Conservation (phyloP, 2,113 vertebrate genomes). For the Ageneiosus marmoratus region DNA sequence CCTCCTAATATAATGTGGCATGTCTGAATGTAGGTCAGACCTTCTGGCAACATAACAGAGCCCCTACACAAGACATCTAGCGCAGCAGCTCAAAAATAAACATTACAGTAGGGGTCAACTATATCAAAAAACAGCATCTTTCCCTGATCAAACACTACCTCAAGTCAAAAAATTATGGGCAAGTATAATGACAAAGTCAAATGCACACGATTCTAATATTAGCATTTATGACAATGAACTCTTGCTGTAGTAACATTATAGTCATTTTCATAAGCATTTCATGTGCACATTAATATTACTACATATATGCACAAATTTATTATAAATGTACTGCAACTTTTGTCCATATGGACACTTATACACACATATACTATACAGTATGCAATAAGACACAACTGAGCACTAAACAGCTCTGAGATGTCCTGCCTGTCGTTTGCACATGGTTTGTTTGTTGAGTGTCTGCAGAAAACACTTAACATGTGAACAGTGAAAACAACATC, state of each 20-base stretch:
- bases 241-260: background rate
- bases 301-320: background rate
- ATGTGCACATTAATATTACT: background rate
- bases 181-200: background rate
- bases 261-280: background rate
- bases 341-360: background rate
- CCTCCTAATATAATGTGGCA: slow-evolving; percentile 53
- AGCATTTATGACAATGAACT: background rate
- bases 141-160: too few relatives aligned
- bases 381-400: background rate
- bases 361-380: too few relatives aligned
- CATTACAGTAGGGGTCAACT: slow-evolving; percentile 28
- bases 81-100: slow-evolving; percentile 44
- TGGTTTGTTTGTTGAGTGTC: background rate
- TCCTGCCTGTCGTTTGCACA: background rate
- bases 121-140: background rate
- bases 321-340: background rate
- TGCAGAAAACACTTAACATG: background rate
- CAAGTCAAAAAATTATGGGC: background rate
- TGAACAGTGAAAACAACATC: background rate
- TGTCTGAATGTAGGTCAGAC: slow-evolving; percentile 61
- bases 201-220: background rate
- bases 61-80: slow-evolving; percentile 24
- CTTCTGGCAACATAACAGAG: slow-evolving; percentile 29
- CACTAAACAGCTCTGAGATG: background rate